A percentile compares a stretch with the other conserved stretches of the same genome.
These are phyloP conservation scores for Euthynnus affinis DNA, from an alignment of 2,797 vertebrate genomes.

Conservation along the genomic window DNA sequence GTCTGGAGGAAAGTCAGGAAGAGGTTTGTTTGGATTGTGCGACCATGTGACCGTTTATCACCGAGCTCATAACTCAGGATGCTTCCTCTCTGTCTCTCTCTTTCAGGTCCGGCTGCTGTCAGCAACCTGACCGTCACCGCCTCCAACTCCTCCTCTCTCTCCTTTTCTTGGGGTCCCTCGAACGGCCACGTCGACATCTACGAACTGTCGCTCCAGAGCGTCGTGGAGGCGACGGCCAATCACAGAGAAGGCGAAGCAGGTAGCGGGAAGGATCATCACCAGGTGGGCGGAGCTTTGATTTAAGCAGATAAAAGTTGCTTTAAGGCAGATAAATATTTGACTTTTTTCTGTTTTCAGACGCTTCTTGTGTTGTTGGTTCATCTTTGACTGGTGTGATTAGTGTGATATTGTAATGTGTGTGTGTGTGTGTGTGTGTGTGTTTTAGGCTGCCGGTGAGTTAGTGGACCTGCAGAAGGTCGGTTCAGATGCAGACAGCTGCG, in stretches of 20 bases:
- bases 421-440: neutral
- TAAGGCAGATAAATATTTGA: too few species aligned
- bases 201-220: slow-evolving; percentile 90
- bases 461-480: slow-evolving; percentile 80
- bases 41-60: too few species aligned
- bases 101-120: slow-evolving; percentile 92
- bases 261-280: slow-evolving; percentile 39
- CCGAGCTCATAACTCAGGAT: too few species aligned
- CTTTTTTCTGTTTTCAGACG: too few species aligned
- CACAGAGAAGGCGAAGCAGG: slow-evolving; percentile 34
- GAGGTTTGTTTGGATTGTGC: too few species aligned
- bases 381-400: too few species aligned
- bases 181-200: slow-evolving; percentile 92
- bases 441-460: slow-evolving; percentile 34
- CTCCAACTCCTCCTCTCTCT: slow-evolving; percentile 87
- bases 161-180: slow-evolving; percentile 90
- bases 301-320: too few species aligned
- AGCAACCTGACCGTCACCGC: slow-evolving; percentile 87
- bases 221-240: slow-evolving; percentile 83
- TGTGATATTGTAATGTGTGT: too few species aligned
- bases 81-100: neutral
- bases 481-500: slow-evolving; percentile 79
- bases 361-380: too few species aligned
- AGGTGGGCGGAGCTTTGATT: slow-evolving; percentile 46
- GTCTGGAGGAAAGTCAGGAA: too few species aligned